Evolutionary conservation across 2,113 vertebrate species (phyloP), one percentile per base, ranked within the genome.

Genomic region (Zosterops pallidus): DNA sequence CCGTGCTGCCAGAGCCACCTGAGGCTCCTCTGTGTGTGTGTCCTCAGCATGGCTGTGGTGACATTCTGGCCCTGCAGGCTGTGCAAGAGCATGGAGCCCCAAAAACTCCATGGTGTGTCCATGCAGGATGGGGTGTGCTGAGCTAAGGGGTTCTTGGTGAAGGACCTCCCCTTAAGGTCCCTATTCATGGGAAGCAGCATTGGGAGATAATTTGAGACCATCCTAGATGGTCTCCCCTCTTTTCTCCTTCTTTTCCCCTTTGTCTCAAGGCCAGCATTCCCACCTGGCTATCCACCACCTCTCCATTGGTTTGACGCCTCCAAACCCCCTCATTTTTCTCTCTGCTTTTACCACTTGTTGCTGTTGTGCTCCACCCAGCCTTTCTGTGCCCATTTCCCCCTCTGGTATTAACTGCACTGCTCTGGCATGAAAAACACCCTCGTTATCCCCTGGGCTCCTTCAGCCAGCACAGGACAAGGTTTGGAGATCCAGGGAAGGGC

Each of bases 401-500:
- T 13, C n/a, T 15, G 42, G 3, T 5, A 13, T 3, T 1, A 21
- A 9, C 52, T 0, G 21, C 77, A 11, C 25, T 14, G n/a, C n/a
- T 72, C 22, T 26, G 50, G 5, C 9, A 22, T 9, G 46, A 17
- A 62, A 72, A 65, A 3, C 3, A 68, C 12, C n/a, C 49, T 47
- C 0, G 0, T 33, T 28, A 14, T 13, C 9, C 44, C 37, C 28
- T 16, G 17, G 19, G 21, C 3, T 67, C 41, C 72, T 70, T 42
- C 13, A 41, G 55, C 63, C 3, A 5, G 56, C 0, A 6, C 65
- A 31, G 60, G 29, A 82, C 64, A 7, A 24, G 29, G 6, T 59
- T 22, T 74, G 77, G 49, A 60, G 24, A 20, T 9, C 6, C 0
- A 0, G 3, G 10, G 12, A 87, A 39, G 0, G 0, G 56, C 47